Conservation (phyloP, 2,113 vertebrate genomes). For the Festucalex cinctus region DNA sequence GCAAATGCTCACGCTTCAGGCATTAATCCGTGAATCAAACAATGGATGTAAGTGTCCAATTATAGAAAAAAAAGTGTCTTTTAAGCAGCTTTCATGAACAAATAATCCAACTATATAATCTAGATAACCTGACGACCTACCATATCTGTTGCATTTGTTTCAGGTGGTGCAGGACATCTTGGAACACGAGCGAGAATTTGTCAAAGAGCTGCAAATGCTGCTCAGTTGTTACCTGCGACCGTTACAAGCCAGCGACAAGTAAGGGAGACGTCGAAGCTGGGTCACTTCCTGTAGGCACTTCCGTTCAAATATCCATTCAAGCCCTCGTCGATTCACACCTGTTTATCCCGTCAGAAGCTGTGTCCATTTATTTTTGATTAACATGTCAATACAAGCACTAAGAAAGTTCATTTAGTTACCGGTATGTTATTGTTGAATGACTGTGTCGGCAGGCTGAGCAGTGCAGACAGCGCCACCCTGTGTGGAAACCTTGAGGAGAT, state of each 20-base stretch:
- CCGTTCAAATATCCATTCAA: neutral
- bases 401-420: no score
- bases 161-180: conserved; percentile 97
- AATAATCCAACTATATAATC: no score
- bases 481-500: conserved; percentile 94
- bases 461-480: conserved; percentile 77
- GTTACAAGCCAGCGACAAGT: conserved; percentile 92
- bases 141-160: conserved; percentile 14
- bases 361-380: neutral
- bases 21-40: no score
- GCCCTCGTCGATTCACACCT: no score
- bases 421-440: neutral
- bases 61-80: no score
- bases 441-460: conserved; percentile 74
- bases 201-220: conserved; percentile 90
- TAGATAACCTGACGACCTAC: neutral
- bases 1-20: no score
- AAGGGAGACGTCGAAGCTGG: conserved; percentile 58
- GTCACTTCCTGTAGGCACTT: neutral
- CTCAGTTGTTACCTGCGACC: conserved; percentile 88
- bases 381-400: no score
- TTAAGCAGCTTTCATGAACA: no score
- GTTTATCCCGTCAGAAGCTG: neutral
- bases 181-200: conserved; percentile 93
- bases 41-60: no score